Percentiles rank a stretch among this genome's conserved stretches.
Evolutionary conservation across 2,113 vertebrate genomes (phyloP).

Genomic region (Marmota flaviventris): DNA sequence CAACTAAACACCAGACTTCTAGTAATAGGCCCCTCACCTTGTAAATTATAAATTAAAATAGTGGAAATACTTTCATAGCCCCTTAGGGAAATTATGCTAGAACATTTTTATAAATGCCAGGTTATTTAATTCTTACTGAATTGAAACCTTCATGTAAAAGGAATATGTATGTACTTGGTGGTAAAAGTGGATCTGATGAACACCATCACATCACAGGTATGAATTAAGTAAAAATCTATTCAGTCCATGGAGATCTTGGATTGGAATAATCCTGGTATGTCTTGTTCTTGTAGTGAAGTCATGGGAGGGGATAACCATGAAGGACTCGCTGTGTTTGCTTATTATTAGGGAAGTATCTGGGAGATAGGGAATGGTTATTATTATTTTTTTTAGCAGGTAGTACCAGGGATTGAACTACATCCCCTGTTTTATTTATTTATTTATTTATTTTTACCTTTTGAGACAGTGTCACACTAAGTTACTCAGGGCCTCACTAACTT

Average conservation of each 20-base stretch:
- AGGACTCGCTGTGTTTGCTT: background rate
- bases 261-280: background rate
- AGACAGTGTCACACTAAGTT: no score
- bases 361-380: no score
- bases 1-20: conserved; percentile 11
- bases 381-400: no score
- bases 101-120: conserved; percentile 43
- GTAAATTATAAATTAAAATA: conserved; percentile 64
- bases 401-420: no score
- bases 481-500: no score
- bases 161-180: background rate
- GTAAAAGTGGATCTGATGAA: background rate
- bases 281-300: background rate
- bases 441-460: no score
- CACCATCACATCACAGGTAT: background rate
- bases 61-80: conserved; percentile 51
- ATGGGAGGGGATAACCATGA: background rate
- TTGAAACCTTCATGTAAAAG: conserved; percentile 29
- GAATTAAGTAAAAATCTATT: background rate
- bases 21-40: background rate
- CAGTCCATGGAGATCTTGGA: background rate
- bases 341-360: background rate
- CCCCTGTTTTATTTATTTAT: no score
- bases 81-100: conserved; percentile 57
- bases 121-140: conserved; percentile 42